Percentiles rank a stretch among this genome's conserved stretches.
Conservation (phyloP, 2,113 vertebrate species). For the Serinus canaria region DNA sequence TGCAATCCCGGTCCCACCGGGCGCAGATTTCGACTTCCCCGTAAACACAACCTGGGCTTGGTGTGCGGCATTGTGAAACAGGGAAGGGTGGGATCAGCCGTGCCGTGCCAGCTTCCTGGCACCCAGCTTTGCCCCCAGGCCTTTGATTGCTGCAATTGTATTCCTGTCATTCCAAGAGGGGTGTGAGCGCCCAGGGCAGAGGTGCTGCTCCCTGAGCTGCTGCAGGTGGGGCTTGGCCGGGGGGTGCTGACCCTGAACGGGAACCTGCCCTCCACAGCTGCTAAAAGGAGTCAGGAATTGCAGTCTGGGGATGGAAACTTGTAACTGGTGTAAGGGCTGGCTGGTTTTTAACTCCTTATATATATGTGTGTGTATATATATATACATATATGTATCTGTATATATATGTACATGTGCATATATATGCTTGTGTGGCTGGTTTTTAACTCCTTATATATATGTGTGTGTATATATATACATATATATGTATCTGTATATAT, state of each 20-base stretch:
- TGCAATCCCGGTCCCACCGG: background rate
- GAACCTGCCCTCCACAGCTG: too few relatives aligned
- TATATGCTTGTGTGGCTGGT: too few relatives aligned
- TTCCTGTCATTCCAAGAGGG: background rate
- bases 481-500: too few relatives aligned
- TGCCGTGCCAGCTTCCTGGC: background rate
- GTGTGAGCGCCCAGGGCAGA: background rate
- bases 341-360: too few relatives aligned
- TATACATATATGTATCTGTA: fast-evolving
- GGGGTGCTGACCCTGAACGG: background rate
- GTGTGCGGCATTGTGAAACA: background rate
- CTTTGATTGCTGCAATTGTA: background rate
- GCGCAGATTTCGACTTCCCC: fast-evolving
- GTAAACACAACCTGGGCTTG: background rate
- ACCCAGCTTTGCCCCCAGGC: background rate
- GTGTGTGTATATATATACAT: too few relatives aligned
- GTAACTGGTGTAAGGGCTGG: background rate
- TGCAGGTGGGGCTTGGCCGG: background rate
- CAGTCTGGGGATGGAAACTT: background rate
- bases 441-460: too few relatives aligned
- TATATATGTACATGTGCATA: too few relatives aligned
- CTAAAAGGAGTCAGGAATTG: background rate
- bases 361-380: fast-evolving
- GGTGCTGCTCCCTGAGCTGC: background rate
- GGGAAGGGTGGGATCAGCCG: background rate